These are phyloP conservation scores for Drosophila busckii DNA, from an alignment of 1,140 invertebrate species.

Conservation along the genomic window DNA sequence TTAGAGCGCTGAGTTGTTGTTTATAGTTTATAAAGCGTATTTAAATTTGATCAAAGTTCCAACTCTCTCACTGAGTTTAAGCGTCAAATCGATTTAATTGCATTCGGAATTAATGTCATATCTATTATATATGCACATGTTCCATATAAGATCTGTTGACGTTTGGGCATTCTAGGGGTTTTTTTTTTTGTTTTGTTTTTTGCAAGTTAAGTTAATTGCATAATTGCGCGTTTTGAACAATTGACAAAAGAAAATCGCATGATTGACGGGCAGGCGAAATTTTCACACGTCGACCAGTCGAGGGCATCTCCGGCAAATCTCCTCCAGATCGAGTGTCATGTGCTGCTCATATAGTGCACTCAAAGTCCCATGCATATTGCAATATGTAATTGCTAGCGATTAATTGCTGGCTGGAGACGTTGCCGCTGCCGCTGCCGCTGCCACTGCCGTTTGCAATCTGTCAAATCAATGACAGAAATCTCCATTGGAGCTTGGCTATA, in stretches of 20 bases:
- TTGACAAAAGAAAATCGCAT: too few species aligned
- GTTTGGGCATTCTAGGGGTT: too few species aligned
- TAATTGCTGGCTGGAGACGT: slow-evolving; percentile 49
- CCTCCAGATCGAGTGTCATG: slow-evolving; percentile 60
- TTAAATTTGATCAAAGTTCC: not conserved
- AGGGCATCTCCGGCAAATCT: slow-evolving; percentile 63
- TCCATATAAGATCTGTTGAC: too few species aligned
- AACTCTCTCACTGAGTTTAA: slow-evolving; percentile 1
- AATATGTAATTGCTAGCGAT: slow-evolving; percentile 47
- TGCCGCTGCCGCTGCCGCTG: not conserved
- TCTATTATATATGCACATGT: too few species aligned
- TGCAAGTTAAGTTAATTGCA: too few species aligned
- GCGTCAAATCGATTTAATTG: slow-evolving; percentile 34
- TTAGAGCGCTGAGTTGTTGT: too few species aligned
- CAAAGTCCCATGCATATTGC: slow-evolving; percentile 28
- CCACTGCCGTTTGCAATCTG: slow-evolving; percentile 17
- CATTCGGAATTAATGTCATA: slow-evolving; percentile 20
- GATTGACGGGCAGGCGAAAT: too few species aligned
- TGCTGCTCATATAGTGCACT: slow-evolving; percentile 67
- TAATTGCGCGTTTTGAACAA: too few species aligned
- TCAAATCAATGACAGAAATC: slow-evolving; percentile 37
- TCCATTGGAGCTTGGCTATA: slow-evolving; percentile 30
- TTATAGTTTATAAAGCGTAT: too few species aligned
- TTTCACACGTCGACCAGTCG: slow-evolving; percentile 60
- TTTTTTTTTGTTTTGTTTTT: too few species aligned